Base-by-base conservation (phyloP, 2,888 invertebrate species). In the Merodon equestris region DNA sequence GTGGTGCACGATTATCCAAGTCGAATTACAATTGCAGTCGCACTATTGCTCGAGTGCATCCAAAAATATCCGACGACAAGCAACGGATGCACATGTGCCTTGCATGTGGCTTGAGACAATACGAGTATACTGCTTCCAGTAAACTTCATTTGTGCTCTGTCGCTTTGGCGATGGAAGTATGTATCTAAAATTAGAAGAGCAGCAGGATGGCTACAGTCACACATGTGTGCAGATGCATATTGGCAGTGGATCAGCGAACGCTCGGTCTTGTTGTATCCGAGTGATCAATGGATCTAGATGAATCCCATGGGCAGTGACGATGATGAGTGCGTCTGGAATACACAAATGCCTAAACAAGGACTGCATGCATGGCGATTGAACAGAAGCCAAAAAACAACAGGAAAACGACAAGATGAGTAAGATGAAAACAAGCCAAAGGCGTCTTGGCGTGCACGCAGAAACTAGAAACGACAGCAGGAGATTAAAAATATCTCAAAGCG, bases 281-380 rank as follows among this genome's bases (percentile, higher is more conserved):
- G 76, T 42, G 66, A 76, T 76, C 64, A 45, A 54, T 57, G 61
- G n/a, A 67, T 77, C 40, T n/a, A 9, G 18, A 51, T 36, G 53
- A 42, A 61, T 45, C 27, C 27, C 27, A 27, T 27, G 40, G 51
- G 15, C 36, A 47, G 54, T 44, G 40, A 40, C 36, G 54, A 61
- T 44, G 40, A 40, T 40, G 66, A 53, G 51, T 60, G 74, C 50
- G 79, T 64, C 74, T 74, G 79, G 79, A 79, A 79, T 74, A 74
- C 50, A 27, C 19, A 60, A 74, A 70, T 53, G 44, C 47, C 42
- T 19, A 54, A 38, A 50, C 18, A 72, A 56, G 27, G 27, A 27
- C 7, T 27, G 27, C 27, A 27, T 27, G 27, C 3, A 27, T 7
- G 27, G 27, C 27, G 27, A 27, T 27, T 27, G 27, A 27, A 40